Conservation (phyloP, 1,140 invertebrate genomes). For the Papilio aristodemus region DNA sequence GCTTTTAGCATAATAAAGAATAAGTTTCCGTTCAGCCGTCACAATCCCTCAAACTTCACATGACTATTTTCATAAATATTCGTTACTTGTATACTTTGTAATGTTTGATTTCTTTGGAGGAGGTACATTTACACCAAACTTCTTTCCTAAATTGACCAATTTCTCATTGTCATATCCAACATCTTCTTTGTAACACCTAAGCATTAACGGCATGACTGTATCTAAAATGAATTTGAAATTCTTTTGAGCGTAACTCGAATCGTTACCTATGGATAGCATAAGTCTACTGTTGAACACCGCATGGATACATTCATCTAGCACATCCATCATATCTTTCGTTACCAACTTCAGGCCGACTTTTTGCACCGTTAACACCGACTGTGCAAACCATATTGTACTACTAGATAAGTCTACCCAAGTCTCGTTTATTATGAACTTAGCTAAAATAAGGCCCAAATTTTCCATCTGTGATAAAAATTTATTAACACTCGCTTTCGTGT, state of each 20-base stretch:
- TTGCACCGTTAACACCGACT: conserved; percentile 75
- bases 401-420: conserved; percentile 79
- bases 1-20: conserved; percentile 78
- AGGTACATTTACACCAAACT: conserved; percentile 70
- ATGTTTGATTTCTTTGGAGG: conserved; percentile 76
- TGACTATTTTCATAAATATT: conserved; percentile 79
- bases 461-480: conserved; percentile 78
- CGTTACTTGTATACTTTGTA: conserved; percentile 79
- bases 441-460: conserved; percentile 77
- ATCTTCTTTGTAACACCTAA: conserved; percentile 74
- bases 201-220: conserved; percentile 73
- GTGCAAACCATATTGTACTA: conserved; percentile 79
- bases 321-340: conserved; percentile 78
- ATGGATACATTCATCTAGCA: conserved; percentile 74
- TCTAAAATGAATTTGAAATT: conserved; percentile 79
- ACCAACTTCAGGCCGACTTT: conserved; percentile 76
- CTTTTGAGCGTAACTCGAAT: conserved; percentile 76
- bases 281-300: conserved; percentile 76
- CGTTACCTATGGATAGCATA: conserved; percentile 65
- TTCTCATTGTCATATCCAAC: conserved; percentile 79
- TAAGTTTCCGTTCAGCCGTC: conserved; percentile 60
- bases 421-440: conserved; percentile 79
- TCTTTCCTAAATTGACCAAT: conserved; percentile 69
- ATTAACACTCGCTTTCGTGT: conserved; percentile 76
- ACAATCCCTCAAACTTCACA: conserved; percentile 42